These are phyloP conservation scores for Parus major DNA, from an alignment of 2,113 vertebrate genomes.

Conservation along the genomic window DNA sequence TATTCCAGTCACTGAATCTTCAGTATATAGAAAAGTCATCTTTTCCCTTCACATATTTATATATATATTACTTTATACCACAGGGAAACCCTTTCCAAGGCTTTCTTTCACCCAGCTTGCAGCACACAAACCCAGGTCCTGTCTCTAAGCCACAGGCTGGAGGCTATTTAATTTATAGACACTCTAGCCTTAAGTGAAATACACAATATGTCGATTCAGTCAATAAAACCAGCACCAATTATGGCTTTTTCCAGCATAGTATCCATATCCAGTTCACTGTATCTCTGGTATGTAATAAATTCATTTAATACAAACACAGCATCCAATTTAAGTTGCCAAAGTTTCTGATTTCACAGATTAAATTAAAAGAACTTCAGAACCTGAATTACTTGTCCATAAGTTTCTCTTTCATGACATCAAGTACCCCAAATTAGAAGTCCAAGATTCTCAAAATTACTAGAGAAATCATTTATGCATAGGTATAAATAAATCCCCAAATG, in stretches of 20 bases:
- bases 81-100: background rate
- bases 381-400: background rate
- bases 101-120: background rate
- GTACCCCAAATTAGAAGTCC: background rate
- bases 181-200: conserved; percentile 2
- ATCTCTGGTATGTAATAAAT: background rate
- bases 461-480: background rate
- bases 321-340: background rate
- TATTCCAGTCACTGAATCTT: background rate
- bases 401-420: background rate
- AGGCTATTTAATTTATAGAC: conserved; percentile 23
- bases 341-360: background rate
- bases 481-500: background rate
- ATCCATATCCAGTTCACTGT: background rate
- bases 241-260: background rate
- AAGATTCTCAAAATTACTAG: background rate
- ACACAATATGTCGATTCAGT: background rate
- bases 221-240: background rate
- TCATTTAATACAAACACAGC: background rate
- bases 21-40: background rate
- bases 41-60: background rate
- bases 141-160: background rate
- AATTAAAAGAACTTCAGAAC: background rate
- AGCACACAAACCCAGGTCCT: background rate
- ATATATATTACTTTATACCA: background rate